A percentile compares a stretch with the other conserved stretches of the same genome.
Evolutionary conservation across 2,797 vertebrate species (phyloP).

Genomic region (Pelochelys cantorii): DNA sequence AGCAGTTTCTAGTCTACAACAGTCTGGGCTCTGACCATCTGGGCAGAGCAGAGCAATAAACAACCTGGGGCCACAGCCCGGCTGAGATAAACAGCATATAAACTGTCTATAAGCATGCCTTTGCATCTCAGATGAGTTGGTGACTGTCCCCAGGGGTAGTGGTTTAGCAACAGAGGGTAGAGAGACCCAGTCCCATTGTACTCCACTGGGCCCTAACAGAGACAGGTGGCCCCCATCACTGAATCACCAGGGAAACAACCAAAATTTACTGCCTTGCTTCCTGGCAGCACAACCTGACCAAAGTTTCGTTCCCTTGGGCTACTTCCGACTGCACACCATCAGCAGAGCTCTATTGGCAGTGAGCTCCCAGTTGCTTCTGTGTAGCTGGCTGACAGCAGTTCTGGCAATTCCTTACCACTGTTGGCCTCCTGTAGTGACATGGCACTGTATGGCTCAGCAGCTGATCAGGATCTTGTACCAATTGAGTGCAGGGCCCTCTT

Average conservation of each 20-base stretch:
- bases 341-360: not conserved
- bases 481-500: too few species aligned
- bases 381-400: not conserved
- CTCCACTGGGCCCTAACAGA: not conserved
- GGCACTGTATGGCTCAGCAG: too few species aligned
- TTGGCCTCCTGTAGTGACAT: not conserved
- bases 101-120: too few species aligned
- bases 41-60: too few species aligned
- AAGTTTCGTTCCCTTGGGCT: not conserved
- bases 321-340: not conserved
- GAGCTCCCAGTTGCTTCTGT: not conserved
- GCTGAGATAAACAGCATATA: too few species aligned
- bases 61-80: too few species aligned
- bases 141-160: too few species aligned
- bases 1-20: not conserved
- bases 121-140: too few species aligned
- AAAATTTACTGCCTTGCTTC: not conserved
- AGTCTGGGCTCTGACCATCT: not conserved
- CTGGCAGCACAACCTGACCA: not conserved
- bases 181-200: not conserved
- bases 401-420: not conserved
- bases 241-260: not conserved
- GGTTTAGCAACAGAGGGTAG: not conserved
- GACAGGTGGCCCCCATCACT: not conserved
- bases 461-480: not conserved